Base-by-base conservation (phyloP, 1,140 invertebrate species). In the Apocrypta bakeri region DNA sequence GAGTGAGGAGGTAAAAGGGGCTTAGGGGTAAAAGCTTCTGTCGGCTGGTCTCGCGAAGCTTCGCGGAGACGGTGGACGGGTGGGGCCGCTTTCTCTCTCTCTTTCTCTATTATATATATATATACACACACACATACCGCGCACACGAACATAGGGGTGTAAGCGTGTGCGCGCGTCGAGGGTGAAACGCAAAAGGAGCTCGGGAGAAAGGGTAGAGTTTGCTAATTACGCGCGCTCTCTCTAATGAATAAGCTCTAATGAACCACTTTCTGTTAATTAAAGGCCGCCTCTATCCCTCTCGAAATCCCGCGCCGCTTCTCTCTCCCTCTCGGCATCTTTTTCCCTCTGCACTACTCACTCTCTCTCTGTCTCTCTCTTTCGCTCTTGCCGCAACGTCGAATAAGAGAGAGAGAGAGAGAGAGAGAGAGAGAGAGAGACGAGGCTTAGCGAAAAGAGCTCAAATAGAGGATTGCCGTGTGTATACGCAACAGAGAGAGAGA, bases 201-300 rank as follows among this genome's bases (percentile, higher is more conserved):
- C 88, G 82, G 87, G 88, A 89, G 89, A 89, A 90, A 90, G 89
- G 88, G 88, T 95, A 95, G 94, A 95, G 94, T 95, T 95, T 94
- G 94, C 95, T 95, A 95, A 95, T 95, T 95, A 95, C 95, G 95
- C 94, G 87, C 88, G 87, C 94, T 95, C 95, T 95, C 95, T 95
- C 95, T 95, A 95, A 95, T 95, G 95, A 95, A 95, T 95, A 95
- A 95, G 95, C 95, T 95, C 94, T 95, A 95, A 95, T 95, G 95
- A 95, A 95, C 95, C 95, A 95, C 95, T 95, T 95, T 95, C 94
- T 95, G 95, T 95, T 95, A 95, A 95, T 95, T 95, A 95, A 95
- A 95, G 95, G 94, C 93, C 90, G 90, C 89, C 89, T 90, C 89
- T 90, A 92, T 88, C 85, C 93, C 91, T 90, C 93, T 93, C 87